A percentile compares a stretch with the other conserved stretches of the same genome.
phyloP scores from a whole-genome alignment of 2,113 vertebrate genomes.

The Hemibagrus wyckioides region DNA sequence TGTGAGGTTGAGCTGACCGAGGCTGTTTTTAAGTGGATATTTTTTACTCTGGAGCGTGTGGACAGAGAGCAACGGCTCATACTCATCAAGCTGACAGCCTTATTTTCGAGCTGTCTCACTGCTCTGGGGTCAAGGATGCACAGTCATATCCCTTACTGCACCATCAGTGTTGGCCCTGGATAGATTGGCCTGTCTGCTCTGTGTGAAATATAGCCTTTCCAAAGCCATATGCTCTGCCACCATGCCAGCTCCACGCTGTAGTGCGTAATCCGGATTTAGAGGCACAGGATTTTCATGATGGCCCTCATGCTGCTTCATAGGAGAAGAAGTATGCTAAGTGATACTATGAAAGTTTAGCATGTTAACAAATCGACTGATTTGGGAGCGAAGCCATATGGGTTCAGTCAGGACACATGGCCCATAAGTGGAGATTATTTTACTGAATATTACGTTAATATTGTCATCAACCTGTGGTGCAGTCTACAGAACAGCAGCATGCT shows the following conservation, averaged over 20 bases:
- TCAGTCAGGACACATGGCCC: not conserved
- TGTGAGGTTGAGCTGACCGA: conserved; percentile 43
- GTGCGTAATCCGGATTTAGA: not conserved
- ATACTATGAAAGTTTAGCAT: not conserved
- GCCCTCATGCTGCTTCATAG: not conserved
- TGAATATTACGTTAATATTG: not conserved
- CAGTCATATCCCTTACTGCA: conserved; percentile 46
- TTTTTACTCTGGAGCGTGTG: conserved; percentile 42
- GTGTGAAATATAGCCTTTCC: conserved; percentile 49
- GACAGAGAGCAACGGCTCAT: conserved; percentile 63
- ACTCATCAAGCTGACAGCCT: conserved; percentile 71
- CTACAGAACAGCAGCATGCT: not conserved
- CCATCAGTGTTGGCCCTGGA: conserved; percentile 43
- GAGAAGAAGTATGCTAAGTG: not conserved
- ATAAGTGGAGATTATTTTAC: not conserved
- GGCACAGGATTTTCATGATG: not conserved
- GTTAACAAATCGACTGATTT: not conserved
- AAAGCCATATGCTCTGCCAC: conserved; percentile 16
- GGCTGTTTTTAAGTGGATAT: conserved; percentile 64
- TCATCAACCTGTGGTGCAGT: not conserved
- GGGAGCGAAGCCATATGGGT: not conserved
- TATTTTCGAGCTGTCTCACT: conserved; percentile 64
- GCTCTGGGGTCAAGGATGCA: conserved; percentile 49
- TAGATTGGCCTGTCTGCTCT: conserved; percentile 59
- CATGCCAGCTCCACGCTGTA: not conserved